phyloP scores from a whole-genome alignment of 2,113 vertebrate genomes.

The Genyomyrus donnyi region DNA sequence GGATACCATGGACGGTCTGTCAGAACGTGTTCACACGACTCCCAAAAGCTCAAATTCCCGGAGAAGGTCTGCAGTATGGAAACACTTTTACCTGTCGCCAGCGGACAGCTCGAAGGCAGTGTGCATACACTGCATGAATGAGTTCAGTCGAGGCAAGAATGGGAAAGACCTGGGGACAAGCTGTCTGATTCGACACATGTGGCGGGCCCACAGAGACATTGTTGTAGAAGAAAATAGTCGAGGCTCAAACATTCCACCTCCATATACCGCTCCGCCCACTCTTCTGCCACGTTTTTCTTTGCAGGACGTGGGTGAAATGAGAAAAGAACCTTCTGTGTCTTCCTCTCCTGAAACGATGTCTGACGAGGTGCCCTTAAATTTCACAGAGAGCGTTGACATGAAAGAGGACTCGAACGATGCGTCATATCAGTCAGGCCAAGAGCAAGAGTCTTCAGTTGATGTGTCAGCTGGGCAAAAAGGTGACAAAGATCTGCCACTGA shows the following conservation, averaged over 20 bases:
- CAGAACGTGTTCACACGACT: slow-evolving; percentile 62
- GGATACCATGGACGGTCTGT: slow-evolving; percentile 62
- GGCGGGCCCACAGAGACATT: slow-evolving; percentile 89
- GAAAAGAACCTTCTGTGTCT: slow-evolving; percentile 56
- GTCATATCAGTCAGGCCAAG: slow-evolving; percentile 48
- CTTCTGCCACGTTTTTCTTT: slow-evolving; percentile 67
- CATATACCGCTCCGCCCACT: slow-evolving; percentile 76
- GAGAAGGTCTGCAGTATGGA: slow-evolving; percentile 90
- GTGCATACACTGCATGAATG: slow-evolving; percentile 96
- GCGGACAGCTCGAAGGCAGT: slow-evolving; percentile 91
- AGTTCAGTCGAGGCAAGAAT: slow-evolving; percentile 93
- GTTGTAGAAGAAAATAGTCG: slow-evolving; percentile 88
- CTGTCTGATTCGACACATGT: slow-evolving; percentile 94
- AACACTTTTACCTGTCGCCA: slow-evolving; percentile 93
- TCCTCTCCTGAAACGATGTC: slow-evolving; percentile 71
- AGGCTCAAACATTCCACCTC: slow-evolving; percentile 74
- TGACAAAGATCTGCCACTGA: slow-evolving; percentile 52
- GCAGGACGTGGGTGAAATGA: slow-evolving; percentile 61
- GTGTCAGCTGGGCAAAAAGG: slow-evolving; percentile 61
- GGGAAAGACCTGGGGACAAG: slow-evolving; percentile 93
- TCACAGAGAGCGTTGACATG: slow-evolving; percentile 47
- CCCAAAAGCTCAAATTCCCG: slow-evolving; percentile 78
- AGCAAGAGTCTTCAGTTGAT: slow-evolving; percentile 57
- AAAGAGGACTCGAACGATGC: slow-evolving; percentile 66
- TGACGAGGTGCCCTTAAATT: slow-evolving; percentile 51